Conservation (phyloP, 1,140 invertebrate genomes). For the Bombus impatiens region DNA sequence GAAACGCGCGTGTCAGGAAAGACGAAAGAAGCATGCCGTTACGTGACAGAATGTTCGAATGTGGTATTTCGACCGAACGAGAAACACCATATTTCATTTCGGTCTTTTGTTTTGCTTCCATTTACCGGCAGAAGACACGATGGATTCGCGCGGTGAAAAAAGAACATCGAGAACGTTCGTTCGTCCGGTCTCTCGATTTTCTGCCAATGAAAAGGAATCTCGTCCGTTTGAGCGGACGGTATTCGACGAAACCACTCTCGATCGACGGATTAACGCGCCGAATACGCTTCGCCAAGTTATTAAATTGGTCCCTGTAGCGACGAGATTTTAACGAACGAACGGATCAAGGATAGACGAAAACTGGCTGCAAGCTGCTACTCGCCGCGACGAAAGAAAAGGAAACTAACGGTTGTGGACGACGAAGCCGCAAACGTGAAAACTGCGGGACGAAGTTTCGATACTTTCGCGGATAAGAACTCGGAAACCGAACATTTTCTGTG, state of each 20-base stretch:
- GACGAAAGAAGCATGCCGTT: background rate
- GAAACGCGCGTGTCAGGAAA: background rate
- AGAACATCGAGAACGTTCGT: background rate
- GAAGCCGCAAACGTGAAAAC: background rate
- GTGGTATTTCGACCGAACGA: background rate
- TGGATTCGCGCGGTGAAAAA: background rate
- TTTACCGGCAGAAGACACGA: background rate
- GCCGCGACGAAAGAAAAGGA: fast-evolving
- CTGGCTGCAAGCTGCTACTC: background rate
- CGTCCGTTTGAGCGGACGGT: background rate
- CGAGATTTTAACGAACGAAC: background rate
- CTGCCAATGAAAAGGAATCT: background rate
- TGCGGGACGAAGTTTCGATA: background rate
- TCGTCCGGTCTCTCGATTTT: background rate
- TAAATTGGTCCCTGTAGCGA: background rate
- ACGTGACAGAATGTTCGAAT: background rate
- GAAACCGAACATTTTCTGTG: background rate
- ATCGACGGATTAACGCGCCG: background rate
- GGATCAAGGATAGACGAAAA: background rate
- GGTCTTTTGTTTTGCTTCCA: background rate
- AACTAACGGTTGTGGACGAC: background rate
- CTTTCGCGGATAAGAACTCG: background rate
- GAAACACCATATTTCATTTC: background rate
- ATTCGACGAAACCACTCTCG: background rate
- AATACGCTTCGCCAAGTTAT: background rate